Base-by-base conservation (phyloP, 2,888 invertebrate genomes). In the Acleris sparsana region DNA sequence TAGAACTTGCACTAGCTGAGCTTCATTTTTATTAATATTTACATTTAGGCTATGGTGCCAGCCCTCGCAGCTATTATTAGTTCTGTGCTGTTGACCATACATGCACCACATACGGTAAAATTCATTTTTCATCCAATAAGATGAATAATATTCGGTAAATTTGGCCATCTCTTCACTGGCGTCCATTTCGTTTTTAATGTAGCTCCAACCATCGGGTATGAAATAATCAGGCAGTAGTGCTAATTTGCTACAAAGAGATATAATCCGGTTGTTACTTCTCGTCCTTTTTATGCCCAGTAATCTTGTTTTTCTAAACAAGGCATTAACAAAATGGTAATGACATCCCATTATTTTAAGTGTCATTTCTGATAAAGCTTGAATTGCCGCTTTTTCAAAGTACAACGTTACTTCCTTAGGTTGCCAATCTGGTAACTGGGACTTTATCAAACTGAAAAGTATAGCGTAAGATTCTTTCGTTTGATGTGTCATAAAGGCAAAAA, bases 171-270 rank as follows among this genome's bases (percentile, higher is more conserved):
- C 52, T 29, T n/a, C 52, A 53, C 17, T 25, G 16, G 29, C 13
- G 29, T n/a, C 52, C 29, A 53, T 53, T 9, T 53, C 52, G 16
- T 53, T 25, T 53, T 9, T 13, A 29, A 53, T 53, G 25, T 53
- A 29, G n/a, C 29, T 25, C 52, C 52, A 29, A 16, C 52, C 52
- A 16, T 53, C 17, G n/a, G 52, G 29, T 29, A 53, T 53, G 5
- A 29, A 25, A 53, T 53, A n/a, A n/a, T 53, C n/a, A n/a, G 29
- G 29, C 25, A 53, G 29, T 25, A 29, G 25, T 53, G 29, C n/a
- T 16, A 53, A 25, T 25, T 53, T 53, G 29, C 52, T 53, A 17
- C 52, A 53, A 17, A 53, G 16, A 9, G 53, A 53, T 48, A 48
- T 48, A 17, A 48, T 17, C 18, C 48, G 33, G 33, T 48, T 48